Base-by-base conservation (phyloP, 2,113 vertebrate species). In the Cavia aperea region DNA sequence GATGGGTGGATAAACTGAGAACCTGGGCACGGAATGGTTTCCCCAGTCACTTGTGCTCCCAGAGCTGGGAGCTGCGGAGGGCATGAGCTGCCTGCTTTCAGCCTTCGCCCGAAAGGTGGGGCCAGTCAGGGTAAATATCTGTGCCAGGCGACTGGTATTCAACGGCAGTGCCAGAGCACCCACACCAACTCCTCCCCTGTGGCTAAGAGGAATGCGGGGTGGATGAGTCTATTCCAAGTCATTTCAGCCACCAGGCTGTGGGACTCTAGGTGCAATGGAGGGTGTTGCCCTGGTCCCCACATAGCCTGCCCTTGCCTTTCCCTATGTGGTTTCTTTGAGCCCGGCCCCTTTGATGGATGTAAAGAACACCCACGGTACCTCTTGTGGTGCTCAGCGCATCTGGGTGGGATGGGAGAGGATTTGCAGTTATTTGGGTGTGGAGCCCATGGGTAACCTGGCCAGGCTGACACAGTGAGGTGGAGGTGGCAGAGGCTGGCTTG, bases 361-460 rank as follows among this genome's bases (percentile, higher is more conserved):
- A 12, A n/a, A 23, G n/a, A 78, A 75, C 14, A 4, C 39, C 13
- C 19, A 0, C 0, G 5, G 2, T 13, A 7, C 39, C 63, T 29
- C 11, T 1, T 36, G 13, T 2, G 7, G 72, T 4, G 33, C 11
- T 4, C 1, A 1, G 56, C 7, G 49, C 12, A 15, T 3, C 36
- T 39, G 7, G 24, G 23, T 33, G n/a, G 46, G 81, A 33, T 13
- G 2, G 33, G 39, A 33, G 21, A 33, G 33, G 9, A 31, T 4
- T 10, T 2, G 18, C 18, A 21, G 3, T n/a, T 16, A 0, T 51
- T 18, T 58, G 21, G 60, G 54, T 39, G 62, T 21, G 51, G 46
- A 16, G 26, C 39, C 3, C 11, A 36, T 1, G 14, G 19, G 63
- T 33, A 16, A 0, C 2, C 39, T 5, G 49, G 90, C 26, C 58